Conservation (phyloP, 2,797 vertebrate genomes). For the Scolopax rusticola region DNA sequence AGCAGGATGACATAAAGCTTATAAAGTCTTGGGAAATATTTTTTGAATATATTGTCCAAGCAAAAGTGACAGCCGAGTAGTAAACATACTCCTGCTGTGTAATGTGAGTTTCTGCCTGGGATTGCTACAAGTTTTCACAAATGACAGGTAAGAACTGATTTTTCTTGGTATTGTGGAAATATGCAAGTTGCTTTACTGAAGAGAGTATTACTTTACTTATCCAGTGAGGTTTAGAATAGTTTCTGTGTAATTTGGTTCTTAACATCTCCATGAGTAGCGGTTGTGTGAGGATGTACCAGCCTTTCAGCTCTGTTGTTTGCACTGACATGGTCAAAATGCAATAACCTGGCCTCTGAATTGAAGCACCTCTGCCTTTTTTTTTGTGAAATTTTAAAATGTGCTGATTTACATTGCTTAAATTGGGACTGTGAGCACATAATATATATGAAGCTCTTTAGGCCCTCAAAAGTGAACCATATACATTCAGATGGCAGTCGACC, state of each 20-base stretch:
- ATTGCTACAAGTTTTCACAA: not conserved
- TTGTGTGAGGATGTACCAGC: not conserved
- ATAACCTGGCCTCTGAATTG: not conserved
- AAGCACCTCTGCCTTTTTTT: not conserved
- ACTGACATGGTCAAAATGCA: not conserved
- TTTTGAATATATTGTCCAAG: slow-evolving; percentile 29
- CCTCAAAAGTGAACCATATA: accelerated
- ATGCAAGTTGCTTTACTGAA: not conserved
- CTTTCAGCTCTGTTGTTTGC: not conserved
- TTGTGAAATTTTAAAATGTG: not conserved
- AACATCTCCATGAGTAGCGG: not conserved
- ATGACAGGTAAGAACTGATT: not conserved
- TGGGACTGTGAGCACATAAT: not conserved
- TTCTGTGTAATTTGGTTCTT: not conserved
- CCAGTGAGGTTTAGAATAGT: not conserved
- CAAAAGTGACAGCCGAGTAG: not conserved
- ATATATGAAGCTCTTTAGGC: not conserved
- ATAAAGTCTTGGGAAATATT: not conserved
- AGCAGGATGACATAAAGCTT: slow-evolving; percentile 1
- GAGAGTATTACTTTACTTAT: not conserved
- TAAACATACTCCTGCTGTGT: not conserved
- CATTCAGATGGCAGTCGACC: not conserved
- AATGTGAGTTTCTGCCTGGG: not conserved
- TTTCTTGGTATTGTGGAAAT: not conserved
- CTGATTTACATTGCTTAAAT: not conserved